Conservation (phyloP, 2,888 invertebrate species). For the Poecilobothrus nobilitatus region DNA sequence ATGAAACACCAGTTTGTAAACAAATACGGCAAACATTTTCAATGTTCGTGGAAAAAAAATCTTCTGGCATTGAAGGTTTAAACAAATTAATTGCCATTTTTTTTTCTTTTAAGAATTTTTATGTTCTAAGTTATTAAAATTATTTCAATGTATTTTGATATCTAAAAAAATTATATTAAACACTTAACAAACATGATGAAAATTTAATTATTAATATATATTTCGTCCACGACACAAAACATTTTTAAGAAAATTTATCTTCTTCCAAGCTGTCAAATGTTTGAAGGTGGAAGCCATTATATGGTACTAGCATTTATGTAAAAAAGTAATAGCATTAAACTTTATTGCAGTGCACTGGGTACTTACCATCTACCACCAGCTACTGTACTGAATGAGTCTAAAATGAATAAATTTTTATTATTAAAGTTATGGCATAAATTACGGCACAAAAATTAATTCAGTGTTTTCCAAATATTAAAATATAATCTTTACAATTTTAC, state of each 20-base stretch:
- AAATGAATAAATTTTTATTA: too few species aligned
- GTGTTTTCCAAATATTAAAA: too few species aligned
- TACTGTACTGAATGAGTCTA: too few species aligned
- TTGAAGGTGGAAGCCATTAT: slow-evolving; percentile 4
- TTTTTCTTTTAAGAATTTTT: neutral
- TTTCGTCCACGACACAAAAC: slow-evolving; percentile 2
- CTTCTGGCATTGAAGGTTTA: slow-evolving; percentile 1
- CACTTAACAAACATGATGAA: neutral
- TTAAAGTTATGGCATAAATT: too few species aligned
- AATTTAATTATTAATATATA: neutral
- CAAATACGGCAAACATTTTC: slow-evolving; percentile 6
- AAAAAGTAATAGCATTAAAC: neutral
- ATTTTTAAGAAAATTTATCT: neutral
- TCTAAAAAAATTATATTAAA: neutral
- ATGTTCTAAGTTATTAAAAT: neutral
- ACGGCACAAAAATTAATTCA: too few species aligned
- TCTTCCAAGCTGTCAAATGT: neutral
- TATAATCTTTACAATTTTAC: too few species aligned
- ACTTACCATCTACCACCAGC: too few species aligned
- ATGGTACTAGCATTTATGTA: neutral
- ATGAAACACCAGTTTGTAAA: neutral
- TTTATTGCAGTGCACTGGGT: too few species aligned
- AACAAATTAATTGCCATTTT: neutral
- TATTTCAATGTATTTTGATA: neutral
- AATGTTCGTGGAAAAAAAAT: slow-evolving; percentile 1